These are phyloP conservation scores for Crossoptilon crossoptilon DNA, from an alignment of 2,797 vertebrate species.

Conservation along the genomic window DNA sequence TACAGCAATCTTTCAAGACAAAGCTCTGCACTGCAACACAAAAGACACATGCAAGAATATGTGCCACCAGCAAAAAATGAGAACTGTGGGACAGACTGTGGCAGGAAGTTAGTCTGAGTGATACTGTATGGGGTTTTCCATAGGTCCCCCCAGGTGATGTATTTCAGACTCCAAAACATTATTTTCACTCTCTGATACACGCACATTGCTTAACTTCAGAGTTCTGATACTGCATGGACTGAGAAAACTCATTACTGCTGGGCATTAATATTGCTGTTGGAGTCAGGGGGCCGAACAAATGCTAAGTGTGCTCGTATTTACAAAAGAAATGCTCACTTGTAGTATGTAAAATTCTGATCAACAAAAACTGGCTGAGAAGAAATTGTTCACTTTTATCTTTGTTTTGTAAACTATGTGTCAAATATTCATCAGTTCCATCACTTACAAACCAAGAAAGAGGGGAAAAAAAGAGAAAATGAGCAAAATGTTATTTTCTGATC, in stretches of 20 bases:
- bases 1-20: not conserved
- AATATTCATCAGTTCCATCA: not conserved
- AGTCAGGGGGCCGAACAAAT: not conserved
- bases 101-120: rapidly evolving
- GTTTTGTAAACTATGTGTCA: not conserved
- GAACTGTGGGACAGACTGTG: not conserved
- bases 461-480: not conserved
- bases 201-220: not conserved
- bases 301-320: not conserved
- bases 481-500: not conserved
- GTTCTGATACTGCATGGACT: not conserved
- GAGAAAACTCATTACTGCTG: not conserved
- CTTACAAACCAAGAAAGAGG: not conserved
- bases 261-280: not conserved
- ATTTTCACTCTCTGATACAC: not conserved
- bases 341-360: not conserved
- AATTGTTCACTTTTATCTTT: not conserved
- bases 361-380: not conserved
- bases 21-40: not conserved
- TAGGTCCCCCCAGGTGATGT: not conserved
- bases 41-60: not conserved
- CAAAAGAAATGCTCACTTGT: not conserved
- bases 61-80: not conserved
- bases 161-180: not conserved
- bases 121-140: not conserved